Conservation (phyloP, 2,888 invertebrate genomes). For the Apotomis betuletana region DNA sequence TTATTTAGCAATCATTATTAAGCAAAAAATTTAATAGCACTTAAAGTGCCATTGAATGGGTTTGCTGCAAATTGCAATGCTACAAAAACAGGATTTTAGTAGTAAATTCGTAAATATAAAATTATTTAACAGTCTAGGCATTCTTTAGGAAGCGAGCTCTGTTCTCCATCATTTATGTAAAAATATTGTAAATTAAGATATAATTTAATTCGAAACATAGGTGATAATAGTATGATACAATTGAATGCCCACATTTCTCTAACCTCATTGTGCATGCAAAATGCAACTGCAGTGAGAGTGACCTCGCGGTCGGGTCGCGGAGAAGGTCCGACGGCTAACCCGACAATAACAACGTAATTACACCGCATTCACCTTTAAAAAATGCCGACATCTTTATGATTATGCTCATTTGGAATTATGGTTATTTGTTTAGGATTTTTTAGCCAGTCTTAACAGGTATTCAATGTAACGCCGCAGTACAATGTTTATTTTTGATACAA, state of each 20-base stretch:
- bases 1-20: neutral
- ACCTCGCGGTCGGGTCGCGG: constrained; percentile 30
- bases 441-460: too few species aligned
- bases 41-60: neutral
- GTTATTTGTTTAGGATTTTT: neutral
- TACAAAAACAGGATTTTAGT: neutral
- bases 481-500: too few species aligned
- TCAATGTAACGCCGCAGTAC: too few species aligned
- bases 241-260: neutral
- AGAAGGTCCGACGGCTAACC: constrained; percentile 27
- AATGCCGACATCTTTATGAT: neutral
- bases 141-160: too few species aligned
- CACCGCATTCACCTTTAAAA: neutral
- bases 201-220: too few species aligned
- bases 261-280: constrained; percentile 20
- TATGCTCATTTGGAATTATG: neutral
- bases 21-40: neutral
- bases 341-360: constrained; percentile 14
- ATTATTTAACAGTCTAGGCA: neutral
- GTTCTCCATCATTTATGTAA: too few species aligned
- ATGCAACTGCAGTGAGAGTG: constrained; percentile 36
- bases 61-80: neutral
- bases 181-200: too few species aligned
- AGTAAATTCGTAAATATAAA: neutral
- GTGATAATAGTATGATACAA: too few species aligned